These are phyloP conservation scores for Papilio polyxenes DNA, from an alignment of 1,140 invertebrate species.

Conservation along the genomic window DNA sequence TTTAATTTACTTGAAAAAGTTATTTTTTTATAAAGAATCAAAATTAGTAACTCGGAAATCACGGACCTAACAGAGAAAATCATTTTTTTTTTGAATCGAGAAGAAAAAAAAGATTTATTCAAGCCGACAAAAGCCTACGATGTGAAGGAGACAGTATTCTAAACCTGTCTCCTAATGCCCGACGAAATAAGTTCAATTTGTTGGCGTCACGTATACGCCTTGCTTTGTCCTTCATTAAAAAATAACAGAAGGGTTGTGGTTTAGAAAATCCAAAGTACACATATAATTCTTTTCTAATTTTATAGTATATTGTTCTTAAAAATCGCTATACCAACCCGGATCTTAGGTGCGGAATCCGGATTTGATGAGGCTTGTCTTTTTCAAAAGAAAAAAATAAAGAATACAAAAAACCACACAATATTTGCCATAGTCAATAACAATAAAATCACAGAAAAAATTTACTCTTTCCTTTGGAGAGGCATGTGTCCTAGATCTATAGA, in stretches of 20 bases:
- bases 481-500: too few species aligned
- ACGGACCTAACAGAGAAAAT: neutral
- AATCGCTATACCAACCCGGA: too few species aligned
- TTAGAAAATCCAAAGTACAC: neutral
- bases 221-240: conserved; percentile 25
- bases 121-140: neutral
- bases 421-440: neutral
- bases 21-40: too few species aligned
- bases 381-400: neutral
- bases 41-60: too few species aligned
- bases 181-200: conserved; percentile 21
- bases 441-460: neutral
- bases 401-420: too few species aligned
- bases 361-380: neutral
- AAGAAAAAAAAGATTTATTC: neutral
- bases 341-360: neutral
- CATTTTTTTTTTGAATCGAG: too few species aligned
- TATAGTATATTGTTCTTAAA: neutral
- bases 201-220: conserved; percentile 12
- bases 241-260: conserved; percentile 16
- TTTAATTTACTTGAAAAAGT: too few species aligned
- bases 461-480: too few species aligned
- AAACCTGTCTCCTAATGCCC: conserved; percentile 12
- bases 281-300: neutral
- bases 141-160: neutral